phyloP scores from a whole-genome alignment of 1,140 invertebrate species.

The Bombus terrestris region DNA sequence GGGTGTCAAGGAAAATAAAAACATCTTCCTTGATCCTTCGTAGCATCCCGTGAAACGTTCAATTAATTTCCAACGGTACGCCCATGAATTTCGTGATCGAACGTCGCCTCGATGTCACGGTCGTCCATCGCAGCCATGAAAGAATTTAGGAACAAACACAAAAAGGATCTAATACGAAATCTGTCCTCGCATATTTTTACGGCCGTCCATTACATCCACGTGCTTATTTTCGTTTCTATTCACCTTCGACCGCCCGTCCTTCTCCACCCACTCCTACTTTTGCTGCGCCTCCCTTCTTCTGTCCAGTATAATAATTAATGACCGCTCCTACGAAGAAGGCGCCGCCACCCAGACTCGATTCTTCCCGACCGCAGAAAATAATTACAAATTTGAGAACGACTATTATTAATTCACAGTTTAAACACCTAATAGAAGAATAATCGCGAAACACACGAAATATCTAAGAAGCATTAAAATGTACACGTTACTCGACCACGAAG shows the following conservation, averaged over 20 bases:
- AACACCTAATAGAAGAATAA: not conserved
- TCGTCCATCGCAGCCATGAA: not conserved
- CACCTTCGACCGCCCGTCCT: slow-evolving; percentile 46
- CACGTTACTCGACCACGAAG: not conserved
- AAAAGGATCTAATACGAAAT: slow-evolving; percentile 32
- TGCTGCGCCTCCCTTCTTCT: slow-evolving; percentile 52
- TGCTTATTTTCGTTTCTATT: slow-evolving; percentile 60
- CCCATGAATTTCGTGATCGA: not conserved
- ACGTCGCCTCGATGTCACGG: slow-evolving; percentile 19
- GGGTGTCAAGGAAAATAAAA: slow-evolving; percentile 1
- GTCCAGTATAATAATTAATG: slow-evolving; percentile 72
- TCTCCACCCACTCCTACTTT: slow-evolving; percentile 56
- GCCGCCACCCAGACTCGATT: slow-evolving; percentile 68
- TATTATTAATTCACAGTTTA: slow-evolving; percentile 58
- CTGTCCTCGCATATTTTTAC: slow-evolving; percentile 63
- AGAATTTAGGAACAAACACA: not conserved
- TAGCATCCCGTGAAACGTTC: not conserved
- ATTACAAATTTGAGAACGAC: slow-evolving; percentile 68
- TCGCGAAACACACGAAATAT: not conserved
- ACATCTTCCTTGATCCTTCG: not conserved
- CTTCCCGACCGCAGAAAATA: slow-evolving; percentile 69
- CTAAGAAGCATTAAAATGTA: not conserved
- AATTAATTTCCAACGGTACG: slow-evolving; percentile 10
- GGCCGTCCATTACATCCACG: slow-evolving; percentile 56
- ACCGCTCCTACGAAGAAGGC: slow-evolving; percentile 66